These are phyloP conservation scores for Phylloscopus whistleri DNA, from an alignment of 2,113 vertebrate genomes.

Conservation along the genomic window DNA sequence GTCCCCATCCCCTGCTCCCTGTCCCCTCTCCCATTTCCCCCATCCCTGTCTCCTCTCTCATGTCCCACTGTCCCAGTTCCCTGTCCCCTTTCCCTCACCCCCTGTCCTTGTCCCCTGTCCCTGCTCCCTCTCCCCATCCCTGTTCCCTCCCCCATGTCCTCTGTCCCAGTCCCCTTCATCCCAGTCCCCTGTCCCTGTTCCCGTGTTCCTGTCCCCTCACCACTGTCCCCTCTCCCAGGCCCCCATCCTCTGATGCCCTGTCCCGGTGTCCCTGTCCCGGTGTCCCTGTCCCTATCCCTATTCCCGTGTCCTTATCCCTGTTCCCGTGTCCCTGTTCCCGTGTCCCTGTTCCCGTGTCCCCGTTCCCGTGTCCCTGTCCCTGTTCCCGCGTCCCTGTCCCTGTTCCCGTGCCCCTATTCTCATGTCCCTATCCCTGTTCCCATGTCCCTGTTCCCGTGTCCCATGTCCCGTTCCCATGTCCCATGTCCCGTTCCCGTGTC, in stretches of 20 bases:
- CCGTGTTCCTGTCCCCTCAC: neutral
- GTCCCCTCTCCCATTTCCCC: neutral
- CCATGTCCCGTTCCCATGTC: too few species aligned
- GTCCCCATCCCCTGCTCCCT: too few species aligned
- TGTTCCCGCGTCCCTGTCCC: too few species aligned
- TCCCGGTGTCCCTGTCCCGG: neutral
- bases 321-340: neutral
- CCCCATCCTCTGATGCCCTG: neutral
- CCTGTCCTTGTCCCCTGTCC: neutral
- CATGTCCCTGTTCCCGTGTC: too few species aligned
- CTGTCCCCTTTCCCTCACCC: neutral
- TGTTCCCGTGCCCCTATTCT: too few species aligned
- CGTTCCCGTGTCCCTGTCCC: too few species aligned
- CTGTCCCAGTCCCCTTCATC: neutral
- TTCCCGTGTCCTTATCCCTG: neutral
- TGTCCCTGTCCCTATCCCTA: neutral
- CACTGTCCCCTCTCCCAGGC: neutral
- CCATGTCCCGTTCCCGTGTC: too few species aligned
- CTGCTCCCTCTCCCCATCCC: too few species aligned
- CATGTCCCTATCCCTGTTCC: too few species aligned
- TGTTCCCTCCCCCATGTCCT: neutral
- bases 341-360: neutral
- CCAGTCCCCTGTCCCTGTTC: neutral
- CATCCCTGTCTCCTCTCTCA: neutral
- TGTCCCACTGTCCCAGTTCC: neutral